Base-by-base conservation (phyloP, 2,113 vertebrate species). In the Labrus mixtus region DNA sequence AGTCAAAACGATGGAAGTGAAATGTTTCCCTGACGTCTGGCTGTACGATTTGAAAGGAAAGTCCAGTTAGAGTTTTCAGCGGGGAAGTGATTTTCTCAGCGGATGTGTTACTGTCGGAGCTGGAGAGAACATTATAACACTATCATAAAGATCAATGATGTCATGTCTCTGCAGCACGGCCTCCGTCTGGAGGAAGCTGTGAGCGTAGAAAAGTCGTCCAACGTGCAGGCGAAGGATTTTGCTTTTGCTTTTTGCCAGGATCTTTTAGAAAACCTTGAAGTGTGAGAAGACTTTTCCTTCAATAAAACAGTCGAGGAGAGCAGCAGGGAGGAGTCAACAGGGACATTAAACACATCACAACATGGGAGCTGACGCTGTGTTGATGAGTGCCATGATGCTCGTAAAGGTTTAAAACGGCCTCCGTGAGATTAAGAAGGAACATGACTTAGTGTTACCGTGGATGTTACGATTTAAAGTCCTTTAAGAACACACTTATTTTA, bases 131-230 rank as follows among this genome's bases (percentile, higher is more conserved):
- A 20, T 68, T 7, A 1, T 13, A 6, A 36, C 53, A 11, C 17
- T 37, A 25, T 76, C 65, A 9, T 63, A 23, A 63, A 75, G 33
- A 69, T 62, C 36, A 22, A 8, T 80, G 84, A 80, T 78, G 84
- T 77, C 6, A 79, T 11, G 63, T 83, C 68, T 78, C 15, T 1
- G 8, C n/a, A 36, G 46, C 36, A 0, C 0, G 8, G 25, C 9
- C 11, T 62, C 29, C 3, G 29, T 33, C 29, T 33, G 29, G 29
- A 17, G 56, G 5, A 17, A 54, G 65, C 17, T 20, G 68, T 48
- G 41, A 76, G 33, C 4, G 6, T 3, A 39, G 55, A 36, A 56
- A 64, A 39, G 41, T 57, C 23, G 36, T 56, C 54, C 48, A 41
- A 39, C 22, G 43, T 33, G 19, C 15, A 6, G 29, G 25, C 1